These are phyloP conservation scores for Mugil cephalus DNA, from an alignment of 2,113 vertebrate species.

Conservation along the genomic window DNA sequence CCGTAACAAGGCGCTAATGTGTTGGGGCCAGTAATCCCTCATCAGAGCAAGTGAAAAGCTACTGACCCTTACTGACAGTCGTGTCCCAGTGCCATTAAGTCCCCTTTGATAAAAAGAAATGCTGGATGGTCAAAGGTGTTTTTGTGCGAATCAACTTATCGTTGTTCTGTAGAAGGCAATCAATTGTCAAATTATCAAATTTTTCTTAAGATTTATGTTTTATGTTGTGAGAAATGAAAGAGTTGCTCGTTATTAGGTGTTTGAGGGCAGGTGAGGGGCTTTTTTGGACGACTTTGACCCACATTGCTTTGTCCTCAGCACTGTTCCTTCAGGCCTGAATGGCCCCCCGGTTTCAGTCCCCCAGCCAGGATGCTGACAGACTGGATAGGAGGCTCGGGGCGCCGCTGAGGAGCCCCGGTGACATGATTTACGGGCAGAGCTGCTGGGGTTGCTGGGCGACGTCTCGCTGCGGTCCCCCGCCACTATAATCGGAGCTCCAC, in stretches of 20 bases:
- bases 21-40: constrained; percentile 31
- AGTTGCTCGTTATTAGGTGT: background rate
- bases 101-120: background rate
- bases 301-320: constrained; percentile 19
- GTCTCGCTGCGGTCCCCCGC: constrained; percentile 76
- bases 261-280: constrained; percentile 20
- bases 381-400: constrained; percentile 64
- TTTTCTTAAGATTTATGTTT: too few species aligned
- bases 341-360: constrained; percentile 36
- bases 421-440: constrained; percentile 81
- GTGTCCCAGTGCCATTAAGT: background rate
- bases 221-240: constrained; percentile 3
- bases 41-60: constrained; percentile 27
- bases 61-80: constrained; percentile 24
- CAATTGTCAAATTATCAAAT: too few species aligned
- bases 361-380: constrained; percentile 59
- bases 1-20: constrained; percentile 27
- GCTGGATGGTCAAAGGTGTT: too few species aligned
- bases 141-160: background rate
- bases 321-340: constrained; percentile 10
- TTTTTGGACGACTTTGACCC: constrained; percentile 35
- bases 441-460: constrained; percentile 75
- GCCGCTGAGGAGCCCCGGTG: constrained; percentile 64
- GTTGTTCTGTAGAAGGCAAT: background rate
- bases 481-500: constrained; percentile 79